These are phyloP conservation scores for Thereva unica DNA, from an alignment of 2,888 invertebrate genomes.

Conservation along the genomic window DNA sequence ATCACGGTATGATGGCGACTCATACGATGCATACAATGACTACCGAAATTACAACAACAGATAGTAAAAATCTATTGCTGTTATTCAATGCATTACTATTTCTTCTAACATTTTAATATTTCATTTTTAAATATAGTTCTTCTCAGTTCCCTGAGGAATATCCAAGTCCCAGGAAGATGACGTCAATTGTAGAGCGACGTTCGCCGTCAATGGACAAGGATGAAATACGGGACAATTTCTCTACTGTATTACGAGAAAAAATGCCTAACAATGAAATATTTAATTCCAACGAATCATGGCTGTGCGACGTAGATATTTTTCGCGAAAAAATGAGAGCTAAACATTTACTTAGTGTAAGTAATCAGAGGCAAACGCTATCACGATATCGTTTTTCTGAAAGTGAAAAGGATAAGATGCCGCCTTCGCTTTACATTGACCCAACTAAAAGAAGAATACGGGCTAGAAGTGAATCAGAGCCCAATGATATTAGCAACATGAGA, in stretches of 20 bases:
- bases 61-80: neutral
- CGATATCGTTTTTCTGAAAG: constrained; percentile 25
- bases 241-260: constrained; percentile 22
- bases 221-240: neutral
- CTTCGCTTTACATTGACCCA: neutral
- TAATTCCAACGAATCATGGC: constrained; percentile 18
- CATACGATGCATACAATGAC: neutral
- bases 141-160: neutral
- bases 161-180: constrained; percentile 13
- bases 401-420: constrained; percentile 17
- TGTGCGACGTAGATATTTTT: constrained; percentile 15
- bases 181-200: constrained; percentile 18
- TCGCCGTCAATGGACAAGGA: neutral
- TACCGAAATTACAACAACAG: neutral
- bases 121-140: neutral
- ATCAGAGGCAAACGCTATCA: neutral
- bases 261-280: constrained; percentile 7
- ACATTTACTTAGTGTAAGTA: neutral
- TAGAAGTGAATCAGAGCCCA: constrained; percentile 36
- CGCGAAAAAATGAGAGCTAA: constrained; percentile 13
- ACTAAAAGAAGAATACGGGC: constrained; percentile 15
- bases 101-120: neutral
- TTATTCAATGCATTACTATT: neutral
- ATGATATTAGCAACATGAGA: constrained; percentile 27
- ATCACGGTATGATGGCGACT: constrained; percentile 12